Percentiles rank a stretch among this genome's conserved stretches.
Conservation (phyloP, 2,797 vertebrate species). For the Tapirus indicus region DNA sequence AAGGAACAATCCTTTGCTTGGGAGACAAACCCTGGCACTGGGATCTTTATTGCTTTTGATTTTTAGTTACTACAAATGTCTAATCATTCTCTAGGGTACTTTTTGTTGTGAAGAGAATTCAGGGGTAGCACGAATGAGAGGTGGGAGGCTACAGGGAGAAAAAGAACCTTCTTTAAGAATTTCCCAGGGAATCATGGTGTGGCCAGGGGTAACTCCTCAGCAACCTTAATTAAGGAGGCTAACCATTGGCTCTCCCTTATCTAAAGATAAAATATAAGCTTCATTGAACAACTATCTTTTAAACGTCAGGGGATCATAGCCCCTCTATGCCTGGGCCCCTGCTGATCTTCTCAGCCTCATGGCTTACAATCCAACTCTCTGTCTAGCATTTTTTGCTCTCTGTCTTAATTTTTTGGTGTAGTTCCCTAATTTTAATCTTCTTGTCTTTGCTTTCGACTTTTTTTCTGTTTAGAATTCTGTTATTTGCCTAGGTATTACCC, state of each 20-base stretch:
- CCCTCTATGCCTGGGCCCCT: background rate
- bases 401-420: background rate
- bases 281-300: slow-evolving; percentile 10
- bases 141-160: background rate
- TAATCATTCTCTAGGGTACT: slow-evolving; percentile 29
- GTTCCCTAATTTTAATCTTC: slow-evolving; percentile 37
- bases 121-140: slow-evolving; percentile 2
- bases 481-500: slow-evolving; percentile 27
- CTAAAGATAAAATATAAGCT: slow-evolving; percentile 33
- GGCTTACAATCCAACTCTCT: background rate
- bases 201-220: background rate
- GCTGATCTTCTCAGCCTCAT: background rate
- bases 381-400: background rate
- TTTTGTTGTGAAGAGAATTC: slow-evolving; percentile 45
- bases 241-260: slow-evolving; percentile 4
- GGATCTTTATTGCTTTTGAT: slow-evolving; percentile 34
- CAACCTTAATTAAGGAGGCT: slow-evolving; percentile 38
- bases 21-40: background rate
- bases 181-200: background rate
- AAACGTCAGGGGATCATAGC: background rate
- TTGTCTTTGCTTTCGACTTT: background rate
- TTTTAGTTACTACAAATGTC: slow-evolving; percentile 63
- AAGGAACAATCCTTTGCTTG: slow-evolving; percentile 21
- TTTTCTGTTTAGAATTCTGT: slow-evolving; percentile 7
- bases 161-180: slow-evolving; percentile 38